A percentile compares a stretch with the other conserved stretches of the same genome.
Conservation (phyloP, 1,140 invertebrate species). For the Apis dorsata region DNA sequence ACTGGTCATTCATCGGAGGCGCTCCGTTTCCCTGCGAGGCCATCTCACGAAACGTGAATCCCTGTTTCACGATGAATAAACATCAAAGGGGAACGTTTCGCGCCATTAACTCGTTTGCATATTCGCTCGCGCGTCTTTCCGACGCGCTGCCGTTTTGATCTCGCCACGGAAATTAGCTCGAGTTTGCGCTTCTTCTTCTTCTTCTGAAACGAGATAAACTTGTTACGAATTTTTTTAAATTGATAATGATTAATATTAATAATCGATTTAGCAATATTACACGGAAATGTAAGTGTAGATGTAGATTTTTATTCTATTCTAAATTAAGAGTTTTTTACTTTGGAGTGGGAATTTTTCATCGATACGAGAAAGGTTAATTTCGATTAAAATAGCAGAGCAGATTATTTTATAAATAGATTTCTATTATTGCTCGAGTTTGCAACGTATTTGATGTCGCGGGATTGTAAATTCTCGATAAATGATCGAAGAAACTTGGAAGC, state of each 20-base stretch:
- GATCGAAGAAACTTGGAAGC: slow-evolving; percentile 29
- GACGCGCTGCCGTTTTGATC: not conserved
- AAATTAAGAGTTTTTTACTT: not conserved
- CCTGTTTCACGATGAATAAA: slow-evolving; percentile 16
- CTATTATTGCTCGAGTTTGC: not conserved
- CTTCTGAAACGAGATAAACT: no score
- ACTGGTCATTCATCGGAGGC: slow-evolving; percentile 54
- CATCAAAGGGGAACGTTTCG: not conserved
- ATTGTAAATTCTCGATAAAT: slow-evolving; percentile 27
- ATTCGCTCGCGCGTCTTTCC: not conserved
- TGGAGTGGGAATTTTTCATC: not conserved
- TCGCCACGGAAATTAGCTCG: no score
- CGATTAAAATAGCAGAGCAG: not conserved
- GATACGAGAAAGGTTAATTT: no score
- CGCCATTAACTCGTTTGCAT: not conserved
- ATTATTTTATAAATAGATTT: not conserved
- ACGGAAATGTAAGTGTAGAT: no score
- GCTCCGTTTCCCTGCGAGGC: slow-evolving; percentile 26
- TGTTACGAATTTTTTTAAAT: no score
- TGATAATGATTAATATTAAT: no score
- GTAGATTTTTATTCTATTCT: no score
- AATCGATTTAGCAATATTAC: no score
- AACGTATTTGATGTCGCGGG: slow-evolving; percentile 1
- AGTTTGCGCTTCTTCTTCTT: no score
- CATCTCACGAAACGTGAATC: slow-evolving; percentile 33